Evolutionary conservation across 2,797 vertebrate genomes (phyloP), one percentile per base, ranked within the genome.

Genomic region (Catharus ustulatus): DNA sequence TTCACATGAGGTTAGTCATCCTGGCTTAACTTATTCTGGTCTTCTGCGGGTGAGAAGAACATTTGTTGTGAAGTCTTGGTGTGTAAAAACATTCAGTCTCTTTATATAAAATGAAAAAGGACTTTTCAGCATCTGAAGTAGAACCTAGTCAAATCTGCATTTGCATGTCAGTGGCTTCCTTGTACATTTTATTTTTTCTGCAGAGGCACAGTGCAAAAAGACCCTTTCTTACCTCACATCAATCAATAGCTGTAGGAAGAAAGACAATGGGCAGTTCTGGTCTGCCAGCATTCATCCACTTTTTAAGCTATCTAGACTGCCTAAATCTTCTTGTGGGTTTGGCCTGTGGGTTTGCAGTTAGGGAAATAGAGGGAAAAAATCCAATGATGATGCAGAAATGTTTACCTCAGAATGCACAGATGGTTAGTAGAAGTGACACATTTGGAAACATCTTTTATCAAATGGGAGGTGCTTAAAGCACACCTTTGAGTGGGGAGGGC

Each of bases 1-100:
- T 73, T 97, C 95, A 38, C 77, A 85, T 45, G 97, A 96, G 72
- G 95, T 75, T 26, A 93, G 95, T 69, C 94, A 23, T 54, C 97
- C 90, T 21, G 97, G 54, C 6, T 69, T 32, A 95, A 96, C 55
- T 98, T 96, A 85, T 97, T 98, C 96, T 96, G 97, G 84, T 98
- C 96, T 98, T 92, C 91, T 59, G 54, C 64, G 77, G 77, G 34
- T 24, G 76, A 75, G 54, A 82, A 73, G 24, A 48, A 18, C 13
- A 21, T 55, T 58, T 4, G 0, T 67, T 84, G 36, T 3, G 0
- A 74, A 21, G 17, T 74, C n/a, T 59, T n/a, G 15, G 7, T 42
- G 18, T 58, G 15, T 61, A 69, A 74, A 89, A 84, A 38, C 14
- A 40, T 69, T 45, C 20, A 19, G 90, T 59, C 32, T 4, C 18